phyloP scores from a whole-genome alignment of 2,797 vertebrate genomes.

The Ctenochaetus hawaiiensis region DNA sequence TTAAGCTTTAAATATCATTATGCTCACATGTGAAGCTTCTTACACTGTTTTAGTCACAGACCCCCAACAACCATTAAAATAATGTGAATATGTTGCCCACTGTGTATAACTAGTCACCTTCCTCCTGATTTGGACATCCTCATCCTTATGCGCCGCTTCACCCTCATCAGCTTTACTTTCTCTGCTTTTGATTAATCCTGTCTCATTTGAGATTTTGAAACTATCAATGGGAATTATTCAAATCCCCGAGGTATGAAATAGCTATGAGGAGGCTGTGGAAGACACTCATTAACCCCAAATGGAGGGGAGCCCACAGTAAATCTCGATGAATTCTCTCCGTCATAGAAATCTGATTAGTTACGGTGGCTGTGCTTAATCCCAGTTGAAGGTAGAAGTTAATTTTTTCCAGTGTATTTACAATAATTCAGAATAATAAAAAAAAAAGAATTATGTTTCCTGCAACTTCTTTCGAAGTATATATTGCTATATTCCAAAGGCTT shows the following conservation, averaged over 20 bases:
- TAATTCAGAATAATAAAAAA: conserved; percentile 51
- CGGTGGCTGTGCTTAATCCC: conserved; percentile 79
- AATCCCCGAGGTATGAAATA: conserved; percentile 85
- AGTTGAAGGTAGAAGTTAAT: conserved; percentile 79
- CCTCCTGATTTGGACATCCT: conserved; percentile 70
- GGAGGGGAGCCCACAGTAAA: conserved; percentile 75
- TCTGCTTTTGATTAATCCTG: conserved; percentile 82
- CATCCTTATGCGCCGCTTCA: conserved; percentile 64
- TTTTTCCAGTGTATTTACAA: conserved; percentile 59
- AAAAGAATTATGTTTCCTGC: conserved; percentile 29
- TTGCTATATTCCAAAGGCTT: not conserved
- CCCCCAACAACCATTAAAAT: conserved; percentile 72
- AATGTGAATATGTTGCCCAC: conserved; percentile 49
- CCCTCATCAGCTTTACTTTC: conserved; percentile 77
- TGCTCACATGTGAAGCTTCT: conserved; percentile 55
- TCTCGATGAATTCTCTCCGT: conserved; percentile 74
- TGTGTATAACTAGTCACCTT: conserved; percentile 65
- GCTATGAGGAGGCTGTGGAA: conserved; percentile 78
- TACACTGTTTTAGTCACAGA: conserved; percentile 71
- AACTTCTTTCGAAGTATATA: conserved; percentile 29
- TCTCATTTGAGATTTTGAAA: conserved; percentile 83
- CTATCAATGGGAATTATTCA: conserved; percentile 87
- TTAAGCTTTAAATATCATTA: conserved; percentile 71
- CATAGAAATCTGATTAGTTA: conserved; percentile 82
- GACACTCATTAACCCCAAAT: conserved; percentile 85